Percentiles rank a stretch among this genome's conserved stretches.
Evolutionary conservation across 2,113 vertebrate species (phyloP).

Genomic region (Atrichornis clamosus): DNA sequence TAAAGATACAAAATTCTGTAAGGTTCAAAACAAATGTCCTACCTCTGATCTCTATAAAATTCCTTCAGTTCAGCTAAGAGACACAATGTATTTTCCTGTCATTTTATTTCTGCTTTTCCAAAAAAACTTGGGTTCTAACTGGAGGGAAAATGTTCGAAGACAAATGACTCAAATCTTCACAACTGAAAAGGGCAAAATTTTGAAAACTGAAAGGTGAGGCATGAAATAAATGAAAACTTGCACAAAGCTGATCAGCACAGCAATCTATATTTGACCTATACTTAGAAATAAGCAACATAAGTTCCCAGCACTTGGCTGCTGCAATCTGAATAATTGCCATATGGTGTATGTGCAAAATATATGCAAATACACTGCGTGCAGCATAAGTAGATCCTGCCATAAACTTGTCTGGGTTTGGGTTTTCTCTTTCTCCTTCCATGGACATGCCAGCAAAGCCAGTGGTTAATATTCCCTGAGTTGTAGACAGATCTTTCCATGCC

Average conservation of each 20-base stretch:
- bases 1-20: not conserved
- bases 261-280: not conserved
- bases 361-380: slow-evolving; percentile 1
- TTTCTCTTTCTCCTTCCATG: not conserved
- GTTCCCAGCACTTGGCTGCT: not conserved
- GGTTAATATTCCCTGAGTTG: not conserved
- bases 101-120: not conserved
- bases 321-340: slow-evolving; percentile 19
- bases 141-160: not conserved
- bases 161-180: not conserved
- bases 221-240: not conserved
- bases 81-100: not conserved
- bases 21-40: not conserved
- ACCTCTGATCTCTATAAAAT: rapidly evolving
- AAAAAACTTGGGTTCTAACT: not conserved
- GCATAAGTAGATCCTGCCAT: not conserved
- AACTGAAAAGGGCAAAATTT: not conserved
- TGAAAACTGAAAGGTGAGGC: not conserved
- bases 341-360: slow-evolving; percentile 10
- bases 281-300: not conserved
- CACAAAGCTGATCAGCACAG: not conserved
- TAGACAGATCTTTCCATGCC: not conserved
- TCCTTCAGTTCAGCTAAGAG: not conserved
- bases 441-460: not conserved
- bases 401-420: not conserved